phyloP scores from a whole-genome alignment of 92 coral and sea anemone species.

The Galaxea fascicularis region DNA sequence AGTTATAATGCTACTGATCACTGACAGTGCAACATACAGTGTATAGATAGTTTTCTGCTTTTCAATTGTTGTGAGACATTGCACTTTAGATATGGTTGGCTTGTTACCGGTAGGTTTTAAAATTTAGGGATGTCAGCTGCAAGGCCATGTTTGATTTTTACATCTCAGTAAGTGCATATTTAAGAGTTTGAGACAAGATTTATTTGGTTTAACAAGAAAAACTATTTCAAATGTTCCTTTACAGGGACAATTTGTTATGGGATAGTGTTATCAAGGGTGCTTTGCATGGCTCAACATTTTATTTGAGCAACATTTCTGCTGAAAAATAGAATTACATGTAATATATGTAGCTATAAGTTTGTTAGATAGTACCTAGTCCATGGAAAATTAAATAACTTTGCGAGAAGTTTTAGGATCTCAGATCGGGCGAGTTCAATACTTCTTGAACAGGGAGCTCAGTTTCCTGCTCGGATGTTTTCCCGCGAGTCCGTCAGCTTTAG shows the following conservation, averaged over 20 bases:
- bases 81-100: slow-evolving; percentile 16
- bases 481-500: no score
- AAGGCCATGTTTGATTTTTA: slow-evolving; percentile 5
- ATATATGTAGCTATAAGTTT: slow-evolving; percentile 6
- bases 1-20: slow-evolving; percentile 9
- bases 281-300: slow-evolving; percentile 1
- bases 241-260: background rate
- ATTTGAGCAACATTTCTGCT: background rate
- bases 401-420: background rate
- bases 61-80: slow-evolving; percentile 23
- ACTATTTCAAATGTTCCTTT: background rate
- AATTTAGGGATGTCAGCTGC: slow-evolving; percentile 10
- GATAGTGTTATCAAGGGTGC: background rate
- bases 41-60: slow-evolving; percentile 4
- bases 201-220: slow-evolving; percentile 5
- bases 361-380: background rate
- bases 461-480: no score
- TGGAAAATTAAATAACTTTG: slow-evolving; percentile 1
- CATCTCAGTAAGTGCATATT: slow-evolving; percentile 13
- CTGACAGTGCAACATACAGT: slow-evolving; percentile 15
- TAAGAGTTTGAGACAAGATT: slow-evolving; percentile 8
- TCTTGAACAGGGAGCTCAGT: background rate
- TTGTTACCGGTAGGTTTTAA: slow-evolving; percentile 12
- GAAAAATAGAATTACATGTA: background rate
- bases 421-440: background rate